Evolutionary conservation across 2,113 vertebrate genomes (phyloP), one percentile per base, ranked within the genome.

Genomic region (Eublepharis macularius): DNA sequence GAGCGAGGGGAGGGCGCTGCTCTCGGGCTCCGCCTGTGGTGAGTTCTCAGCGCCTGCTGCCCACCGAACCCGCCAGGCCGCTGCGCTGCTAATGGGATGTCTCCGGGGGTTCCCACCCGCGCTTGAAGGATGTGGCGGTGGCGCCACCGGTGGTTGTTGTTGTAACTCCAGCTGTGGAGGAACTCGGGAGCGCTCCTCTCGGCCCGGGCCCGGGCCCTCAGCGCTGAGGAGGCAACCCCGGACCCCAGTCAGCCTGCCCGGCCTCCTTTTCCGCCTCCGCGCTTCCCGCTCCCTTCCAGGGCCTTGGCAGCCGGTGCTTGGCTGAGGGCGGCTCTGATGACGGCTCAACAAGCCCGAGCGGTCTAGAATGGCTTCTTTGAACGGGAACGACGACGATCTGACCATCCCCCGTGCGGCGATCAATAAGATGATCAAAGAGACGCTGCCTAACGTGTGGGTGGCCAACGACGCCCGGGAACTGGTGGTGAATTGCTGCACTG

Each of bases 361-460:
- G 79, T 87, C 85, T 19, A 94, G 90, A 84, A 99, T 99, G 99
- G 99, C 99, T 93, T 99, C 99, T 85, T 99, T 98, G 69, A 99
- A 98, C 65, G 99, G 98, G 54, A 99, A 98, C 95, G 99, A 99
- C 88, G 99, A 99, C 92, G 98, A 99, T 86, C 97, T 99, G 75
- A 99, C 99, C 80, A 99, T 99, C 89, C 99, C 99, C 6, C 95
- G 98, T 94, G 99, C 99, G 90, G 99, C 99, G 45, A 99, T 99
- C 95, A 99, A 99, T 95, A 99, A 99, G 93, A 99, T 99, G 98
- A 99, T 99, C 77, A 99, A 99, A 95, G 99, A 99, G 93, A 99
- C 98, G 85, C 97, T 99, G 4, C 99, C 99, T 8, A 99, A 98
- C 60, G 99, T 99, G 57, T 97, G 99, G 70, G 99, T 99, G 92